Conservation (phyloP, 2,888 invertebrate species). For the Morpho deidamia region DNA sequence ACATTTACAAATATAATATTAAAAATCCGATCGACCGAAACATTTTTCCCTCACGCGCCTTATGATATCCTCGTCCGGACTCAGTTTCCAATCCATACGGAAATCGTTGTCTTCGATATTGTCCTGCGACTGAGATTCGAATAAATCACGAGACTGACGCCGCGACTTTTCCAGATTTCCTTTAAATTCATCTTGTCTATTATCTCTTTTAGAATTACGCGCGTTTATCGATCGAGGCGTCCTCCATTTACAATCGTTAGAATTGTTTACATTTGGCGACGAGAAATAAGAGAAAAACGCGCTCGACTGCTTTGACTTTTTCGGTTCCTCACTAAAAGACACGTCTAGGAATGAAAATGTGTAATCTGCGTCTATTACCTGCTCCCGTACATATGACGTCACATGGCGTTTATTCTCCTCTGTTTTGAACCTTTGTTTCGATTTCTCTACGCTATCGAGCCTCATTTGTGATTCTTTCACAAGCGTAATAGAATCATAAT, state of each 20-base stretch:
- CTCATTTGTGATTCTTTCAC: slow-evolving; percentile 53
- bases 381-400: slow-evolving; percentile 53
- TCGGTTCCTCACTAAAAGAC: slow-evolving; percentile 38
- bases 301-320: slow-evolving; percentile 46
- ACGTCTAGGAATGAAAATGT: slow-evolving; percentile 59
- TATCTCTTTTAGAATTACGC: slow-evolving; percentile 31
- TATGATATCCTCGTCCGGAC: slow-evolving; percentile 55
- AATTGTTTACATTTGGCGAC: slow-evolving; percentile 42
- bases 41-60: slow-evolving; percentile 54
- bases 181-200: slow-evolving; percentile 17
- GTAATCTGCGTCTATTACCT: slow-evolving; percentile 55
- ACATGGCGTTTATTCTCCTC: slow-evolving; percentile 39
- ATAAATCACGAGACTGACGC: slow-evolving; percentile 58
- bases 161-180: slow-evolving; percentile 33
- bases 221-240: slow-evolving; percentile 43
- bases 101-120: slow-evolving; percentile 33
- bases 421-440: slow-evolving; percentile 29
- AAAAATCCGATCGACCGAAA: slow-evolving; percentile 56
- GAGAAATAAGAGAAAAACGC: slow-evolving; percentile 65
- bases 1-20: slow-evolving; percentile 18
- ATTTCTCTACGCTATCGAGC: slow-evolving; percentile 29
- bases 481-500: slow-evolving; percentile 50
- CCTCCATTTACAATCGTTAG: slow-evolving; percentile 43
- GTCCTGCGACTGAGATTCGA: slow-evolving; percentile 62
- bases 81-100: slow-evolving; percentile 51